Evolutionary conservation across 1,140 invertebrate genomes (phyloP), one percentile per base, ranked within the genome.

Genomic region (Lethrus apterus): DNA sequence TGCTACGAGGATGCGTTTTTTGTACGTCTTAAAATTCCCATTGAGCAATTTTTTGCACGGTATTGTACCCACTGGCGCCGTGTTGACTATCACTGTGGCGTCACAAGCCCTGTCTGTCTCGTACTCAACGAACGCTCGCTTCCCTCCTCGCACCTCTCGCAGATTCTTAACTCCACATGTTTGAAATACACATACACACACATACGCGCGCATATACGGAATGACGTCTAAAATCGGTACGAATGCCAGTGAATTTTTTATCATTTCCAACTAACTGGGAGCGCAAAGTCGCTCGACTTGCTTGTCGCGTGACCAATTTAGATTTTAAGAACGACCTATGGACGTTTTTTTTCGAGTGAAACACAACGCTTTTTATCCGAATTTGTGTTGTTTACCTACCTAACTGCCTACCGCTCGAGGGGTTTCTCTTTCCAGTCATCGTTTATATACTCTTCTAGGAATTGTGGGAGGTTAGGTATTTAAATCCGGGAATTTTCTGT

Each of bases 51-150:
- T 63, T 64, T 64, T 61, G 62, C 62, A 60, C 53, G 60, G 59
- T 61, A 64, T 57, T 64, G 60, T 64, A 61, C 61, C 29, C 23
- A 42, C 52, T 61, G 64, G 64, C 64, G 64, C 64, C 64, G 59
- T 46, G 50, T 30, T 54, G 64, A 66, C 64, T 66, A 62, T 65
- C 58, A 56, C 61, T 58, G 57, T 66, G 64, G 64, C 64, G 64
- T 66, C 64, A 66, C 61, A 64, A n/a, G n/a, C 55, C 58, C 56
- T 59, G 60, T 62, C 62, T 64, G 62, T 64, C 61, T 62, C 46
- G 51, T 46, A 54, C 46, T 51, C 47, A 52, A 48, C 50, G 48
- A 54, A 30, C 54, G 46, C 35, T 45, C 54, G 53, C 55, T 51
- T 36, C 23, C 26, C 20, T 18, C 26, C 36, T 15, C 23, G 14